phyloP scores from a whole-genome alignment of 2,113 vertebrate species.

The Ariopsis seemanni region DNA sequence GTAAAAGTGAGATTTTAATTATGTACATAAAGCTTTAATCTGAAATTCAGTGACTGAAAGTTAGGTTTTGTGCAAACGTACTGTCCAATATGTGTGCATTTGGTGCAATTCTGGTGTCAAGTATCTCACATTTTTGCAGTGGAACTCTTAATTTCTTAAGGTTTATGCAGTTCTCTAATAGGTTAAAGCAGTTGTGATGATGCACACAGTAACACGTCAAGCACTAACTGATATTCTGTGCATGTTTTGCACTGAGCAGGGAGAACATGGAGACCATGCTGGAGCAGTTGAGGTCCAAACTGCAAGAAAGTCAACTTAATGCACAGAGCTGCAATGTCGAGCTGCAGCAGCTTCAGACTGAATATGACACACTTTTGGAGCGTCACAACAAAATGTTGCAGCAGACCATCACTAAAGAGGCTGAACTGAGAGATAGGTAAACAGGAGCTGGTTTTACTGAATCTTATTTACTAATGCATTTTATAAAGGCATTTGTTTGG shows the following conservation, averaged over 20 bases:
- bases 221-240: not conserved
- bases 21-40: not conserved
- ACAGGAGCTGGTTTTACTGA: conserved; percentile 10
- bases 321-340: conserved; percentile 78
- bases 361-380: conserved; percentile 90
- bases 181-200: not conserved
- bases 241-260: conserved; percentile 64
- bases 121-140: not conserved
- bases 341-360: conserved; percentile 84
- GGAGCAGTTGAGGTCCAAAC: conserved; percentile 83
- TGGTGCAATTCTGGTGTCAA: not conserved
- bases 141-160: not conserved
- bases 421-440: conserved; percentile 92
- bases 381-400: conserved; percentile 95
- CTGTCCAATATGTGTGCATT: not conserved
- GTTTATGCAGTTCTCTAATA: not conserved
- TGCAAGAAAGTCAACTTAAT: conserved; percentile 85
- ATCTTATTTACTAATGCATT: not conserved
- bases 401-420: conserved; percentile 89
- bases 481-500: not conserved
- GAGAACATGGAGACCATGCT: conserved; percentile 82
- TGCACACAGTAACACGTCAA: not conserved
- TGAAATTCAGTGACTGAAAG: not conserved
- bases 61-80: not conserved
- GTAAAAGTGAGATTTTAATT: not conserved